Percentiles rank a stretch among this genome's conserved stretches.
These are phyloP conservation scores for Atlantisia rogersi DNA, from an alignment of 2,113 vertebrate species.

Conservation along the genomic window DNA sequence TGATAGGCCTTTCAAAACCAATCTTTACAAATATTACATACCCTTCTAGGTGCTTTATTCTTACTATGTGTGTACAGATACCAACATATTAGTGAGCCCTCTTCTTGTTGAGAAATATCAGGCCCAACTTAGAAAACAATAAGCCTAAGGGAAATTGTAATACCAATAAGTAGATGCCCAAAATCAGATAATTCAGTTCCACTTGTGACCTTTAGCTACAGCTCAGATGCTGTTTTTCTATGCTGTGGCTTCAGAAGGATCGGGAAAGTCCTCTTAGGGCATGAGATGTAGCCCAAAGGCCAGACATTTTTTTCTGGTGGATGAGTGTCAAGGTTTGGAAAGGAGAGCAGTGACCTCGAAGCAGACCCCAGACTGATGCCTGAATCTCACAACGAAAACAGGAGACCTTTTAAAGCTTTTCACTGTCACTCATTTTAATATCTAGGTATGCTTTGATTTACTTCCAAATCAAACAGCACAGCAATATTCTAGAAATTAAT, in stretches of 20 bases:
- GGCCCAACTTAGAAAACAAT: not conserved
- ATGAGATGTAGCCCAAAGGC: not conserved
- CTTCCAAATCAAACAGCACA: constrained; percentile 51
- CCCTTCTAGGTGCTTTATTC: not conserved
- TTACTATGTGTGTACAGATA: not conserved
- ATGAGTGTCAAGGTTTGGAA: not conserved
- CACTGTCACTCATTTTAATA: not conserved
- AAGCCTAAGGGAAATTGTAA: not conserved
- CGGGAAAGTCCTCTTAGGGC: not conserved
- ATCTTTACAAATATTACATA: not conserved
- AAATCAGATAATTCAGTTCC: not conserved
- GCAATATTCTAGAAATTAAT: constrained; percentile 49
- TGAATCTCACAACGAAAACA: not conserved
- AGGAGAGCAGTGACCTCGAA: not conserved
- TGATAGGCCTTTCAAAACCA: not conserved
- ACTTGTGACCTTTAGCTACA: not conserved
- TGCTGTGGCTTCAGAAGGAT: not conserved
- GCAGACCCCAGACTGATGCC: not conserved
- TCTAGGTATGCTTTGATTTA: not conserved
- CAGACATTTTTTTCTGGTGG: not conserved
- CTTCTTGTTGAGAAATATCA: not conserved
- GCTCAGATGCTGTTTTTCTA: not conserved
- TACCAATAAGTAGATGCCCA: not conserved
- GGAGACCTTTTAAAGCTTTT: not conserved
- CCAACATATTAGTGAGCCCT: not conserved